Evolutionary conservation across 2,888 invertebrate species (phyloP), one percentile per base, ranked within the genome.

Genomic region (Cremastinae sp.): DNA sequence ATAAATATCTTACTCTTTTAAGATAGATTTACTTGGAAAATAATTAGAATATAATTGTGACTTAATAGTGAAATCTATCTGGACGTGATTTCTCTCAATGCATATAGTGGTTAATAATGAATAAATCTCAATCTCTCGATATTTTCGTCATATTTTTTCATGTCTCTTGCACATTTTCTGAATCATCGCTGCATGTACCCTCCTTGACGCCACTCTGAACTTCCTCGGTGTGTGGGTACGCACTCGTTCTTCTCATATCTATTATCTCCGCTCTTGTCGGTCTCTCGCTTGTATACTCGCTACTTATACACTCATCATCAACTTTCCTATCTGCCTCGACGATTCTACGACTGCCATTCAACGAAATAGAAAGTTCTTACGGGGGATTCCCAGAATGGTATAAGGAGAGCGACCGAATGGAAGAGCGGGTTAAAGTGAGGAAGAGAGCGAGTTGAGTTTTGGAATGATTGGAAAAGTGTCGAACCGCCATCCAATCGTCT

Each of bases 381-480:
- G 71, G 61, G 61, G 49, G 51, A 58, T 69, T 41, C 56, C 10
- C 66, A 53, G 34, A 73, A 69, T 64, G 64, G 76, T 45, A 59
- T 68, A 58, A 68, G 72, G 68, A 72, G 59, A 64, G 59, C 59
- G 64, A 59, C 64, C 41, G 68, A 58, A 76, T 69, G 73, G 68
- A 47, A 41, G 66, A 59, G 62, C 34, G 38, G 49, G 45, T 62
- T 16, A 54, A 51, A 56, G 62, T 36, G 43, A 22, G 28, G 28
- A 8, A 38, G 36, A 10, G 49, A 51, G 20, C 22, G 34, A 36
- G 73, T 53, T 36, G 41, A 66, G 49, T 18, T 64, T 76, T 62
- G 53, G 64, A 72, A 73, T 76, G 76, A 76, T 76, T 76, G 76
- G 72, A 76, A 76, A 76, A 76, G 73, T 76, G 76, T 76, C 73